Evolutionary conservation across 2,888 invertebrate genomes (phyloP), one percentile per base, ranked within the genome.

Genomic region (Ochropleura plecta): DNA sequence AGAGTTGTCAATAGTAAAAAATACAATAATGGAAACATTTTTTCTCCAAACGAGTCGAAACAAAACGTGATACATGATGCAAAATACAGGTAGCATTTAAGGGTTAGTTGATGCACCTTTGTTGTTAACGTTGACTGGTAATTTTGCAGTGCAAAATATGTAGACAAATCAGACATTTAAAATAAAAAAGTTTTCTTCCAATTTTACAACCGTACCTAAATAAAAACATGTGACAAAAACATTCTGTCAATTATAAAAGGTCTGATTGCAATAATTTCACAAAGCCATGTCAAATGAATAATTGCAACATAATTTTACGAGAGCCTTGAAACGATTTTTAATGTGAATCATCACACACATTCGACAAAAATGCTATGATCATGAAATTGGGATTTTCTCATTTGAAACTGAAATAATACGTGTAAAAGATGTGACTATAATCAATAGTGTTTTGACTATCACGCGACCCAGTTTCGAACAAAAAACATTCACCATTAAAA

Each of bases 221-320:
- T 53, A 75, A 79, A 79, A 70, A 53, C 16, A 48, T 44, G 64
- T 12, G 49, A 73, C 66, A 64, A 55, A 69, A 77, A 1, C 10
- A 78, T 75, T 84, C 85, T 82, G 83, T 85, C 71, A 82, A 86
- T 85, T 84, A 81, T 82, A 88, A 88, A 88, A 70, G 73, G 75
- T 73, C 76, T 88, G 88, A 90, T 91, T 91, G 92, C 92, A 92
- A 91, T 90, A 90, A 90, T 92, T 90, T 84, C 87, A 95, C 89
- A 90, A 95, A 95, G 95, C 95, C 89, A 90, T 93, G 86, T 92
- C 88, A 95, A 96, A 95, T 94, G 82, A 95, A 94, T 92, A 92
- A 93, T 94, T 94, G 95, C 95, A 95, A 96, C 92, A 84, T 83
- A 95, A 95, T 87, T 85, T 88, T 90, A 93, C 90, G 86, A 91